Evolutionary conservation across 2,113 vertebrate species (phyloP), one percentile per base, ranked within the genome.

Genomic region (Plecotus auritus): DNA sequence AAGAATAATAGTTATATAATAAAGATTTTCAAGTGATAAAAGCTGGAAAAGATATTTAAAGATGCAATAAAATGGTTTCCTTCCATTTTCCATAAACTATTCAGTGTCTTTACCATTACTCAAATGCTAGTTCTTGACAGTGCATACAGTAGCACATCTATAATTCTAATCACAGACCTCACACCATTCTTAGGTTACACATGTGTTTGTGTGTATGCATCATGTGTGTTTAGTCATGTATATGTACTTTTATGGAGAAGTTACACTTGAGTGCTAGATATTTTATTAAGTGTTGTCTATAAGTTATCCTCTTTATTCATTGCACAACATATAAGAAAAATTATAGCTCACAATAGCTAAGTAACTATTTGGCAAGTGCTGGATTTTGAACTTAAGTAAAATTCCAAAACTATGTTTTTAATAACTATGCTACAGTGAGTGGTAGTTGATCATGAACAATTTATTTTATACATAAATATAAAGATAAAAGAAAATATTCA

Each of bases 131-230:
- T 42, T 82, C 32, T 26, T 37, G 45, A 20, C 20, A 61, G 5
- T 1, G 2, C 17, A 61, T 11, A 35, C 32, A 88, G 23, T 30
- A 61, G 0, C 30, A 40, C 12, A 45, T 78, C 10, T 54, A 17
- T 17, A 37, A 2, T 35, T 12, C 28, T 78, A 32, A 23, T 22
- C 45, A 67, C 23, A 37, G 20, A 51, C 18, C 18, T 69, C 18
- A 61, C 23, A 49, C 4, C n/a, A 30, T 10, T 64, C 8, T 17
- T 56, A 91, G 20, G 2, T 66, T 85, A 35, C 1, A 26, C 6
- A 42, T 0, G 1, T 2, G 0, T 17, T 9, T 51, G 1, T 70
- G 23, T 11, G 10, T 59, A 16, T 74, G 20, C 5, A 20, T n/a
- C 2, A 0, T n/a, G 2, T 47, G 5, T 37, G 7, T 69, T 51